A percentile compares a stretch with the other conserved stretches of the same genome.
Conservation (phyloP, 2,888 invertebrate species). For the Oligia latruncula region DNA sequence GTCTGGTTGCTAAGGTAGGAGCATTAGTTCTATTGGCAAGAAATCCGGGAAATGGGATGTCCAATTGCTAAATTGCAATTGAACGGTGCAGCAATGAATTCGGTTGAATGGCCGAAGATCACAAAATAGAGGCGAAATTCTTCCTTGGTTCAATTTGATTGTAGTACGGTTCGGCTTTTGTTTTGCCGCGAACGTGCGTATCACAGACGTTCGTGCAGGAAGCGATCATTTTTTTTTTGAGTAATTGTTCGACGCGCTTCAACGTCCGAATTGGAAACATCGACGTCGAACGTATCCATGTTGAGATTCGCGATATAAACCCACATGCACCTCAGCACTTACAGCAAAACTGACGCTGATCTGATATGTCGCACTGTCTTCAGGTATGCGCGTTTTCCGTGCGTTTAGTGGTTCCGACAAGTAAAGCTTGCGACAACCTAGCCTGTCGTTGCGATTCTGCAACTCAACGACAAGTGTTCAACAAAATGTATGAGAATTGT, state of each 20-base stretch:
- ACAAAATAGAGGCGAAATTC: constrained; percentile 52
- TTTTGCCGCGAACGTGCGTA: neutral
- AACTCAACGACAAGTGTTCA: neutral
- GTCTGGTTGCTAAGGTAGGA: constrained; percentile 20
- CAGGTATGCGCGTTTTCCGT: neutral
- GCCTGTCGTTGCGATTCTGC: no score
- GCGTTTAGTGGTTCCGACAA: neutral
- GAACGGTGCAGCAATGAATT: constrained; percentile 59
- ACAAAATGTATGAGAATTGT: neutral
- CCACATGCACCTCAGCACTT: no score
- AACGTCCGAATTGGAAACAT: neutral
- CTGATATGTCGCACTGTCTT: neutral
- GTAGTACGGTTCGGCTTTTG: constrained; percentile 29
- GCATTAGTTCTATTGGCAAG: constrained; percentile 37
- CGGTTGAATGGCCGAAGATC: constrained; percentile 56
- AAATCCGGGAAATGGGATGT: constrained; percentile 46
- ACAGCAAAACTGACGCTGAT: no score
- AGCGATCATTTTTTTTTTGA: neutral
- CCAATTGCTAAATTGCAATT: constrained; percentile 65
- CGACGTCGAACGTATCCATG: neutral
- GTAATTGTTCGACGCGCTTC: neutral
- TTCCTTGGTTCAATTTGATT: constrained; percentile 47
- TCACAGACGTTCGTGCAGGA: neutral
- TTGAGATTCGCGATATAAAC: neutral
- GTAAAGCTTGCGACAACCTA: neutral